These are phyloP conservation scores for Lichenostomus cassidix DNA, from an alignment of 2,113 vertebrate species.

Conservation along the genomic window DNA sequence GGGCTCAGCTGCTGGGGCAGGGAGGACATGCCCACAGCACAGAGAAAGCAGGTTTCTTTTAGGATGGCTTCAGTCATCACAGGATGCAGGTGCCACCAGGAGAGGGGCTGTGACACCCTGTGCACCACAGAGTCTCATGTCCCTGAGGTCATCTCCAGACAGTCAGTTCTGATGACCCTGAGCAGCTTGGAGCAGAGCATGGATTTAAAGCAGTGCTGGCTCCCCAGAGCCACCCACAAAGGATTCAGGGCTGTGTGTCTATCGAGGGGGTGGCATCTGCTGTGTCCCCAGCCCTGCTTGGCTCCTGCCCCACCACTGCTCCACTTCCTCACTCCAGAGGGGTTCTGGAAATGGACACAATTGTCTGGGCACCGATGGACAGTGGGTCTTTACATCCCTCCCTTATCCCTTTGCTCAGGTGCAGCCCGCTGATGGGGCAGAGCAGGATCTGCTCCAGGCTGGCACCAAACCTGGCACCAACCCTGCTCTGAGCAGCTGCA, in stretches of 20 bases:
- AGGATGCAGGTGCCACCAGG: rapidly evolving
- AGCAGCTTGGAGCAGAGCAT: not conserved
- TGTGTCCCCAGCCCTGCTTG: not conserved
- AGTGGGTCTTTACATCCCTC: not conserved
- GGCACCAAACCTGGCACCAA: not conserved
- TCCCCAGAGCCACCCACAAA: not conserved
- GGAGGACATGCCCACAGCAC: not conserved
- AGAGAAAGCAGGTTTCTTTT: not conserved
- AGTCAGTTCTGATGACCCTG: rapidly evolving
- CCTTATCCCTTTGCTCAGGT: not conserved
- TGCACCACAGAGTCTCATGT: rapidly evolving
- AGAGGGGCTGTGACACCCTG: not conserved
- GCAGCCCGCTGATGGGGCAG: not conserved
- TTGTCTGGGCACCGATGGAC: rapidly evolving
- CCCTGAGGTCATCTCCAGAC: not conserved
- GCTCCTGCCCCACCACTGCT: not conserved
- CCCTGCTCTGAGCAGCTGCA: rapidly evolving
- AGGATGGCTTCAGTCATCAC: rapidly evolving
- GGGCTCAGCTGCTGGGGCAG: not conserved
- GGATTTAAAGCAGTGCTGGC: rapidly evolving
- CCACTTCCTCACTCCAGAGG: rapidly evolving
- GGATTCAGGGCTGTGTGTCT: not conserved
- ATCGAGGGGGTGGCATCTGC: not conserved
- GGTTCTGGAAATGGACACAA: not conserved
- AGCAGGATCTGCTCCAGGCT: not conserved